Evolutionary conservation across 1,140 invertebrate species (phyloP), one percentile per base, ranked within the genome.

Genomic region (Pseudomyrmex pallidus): DNA sequence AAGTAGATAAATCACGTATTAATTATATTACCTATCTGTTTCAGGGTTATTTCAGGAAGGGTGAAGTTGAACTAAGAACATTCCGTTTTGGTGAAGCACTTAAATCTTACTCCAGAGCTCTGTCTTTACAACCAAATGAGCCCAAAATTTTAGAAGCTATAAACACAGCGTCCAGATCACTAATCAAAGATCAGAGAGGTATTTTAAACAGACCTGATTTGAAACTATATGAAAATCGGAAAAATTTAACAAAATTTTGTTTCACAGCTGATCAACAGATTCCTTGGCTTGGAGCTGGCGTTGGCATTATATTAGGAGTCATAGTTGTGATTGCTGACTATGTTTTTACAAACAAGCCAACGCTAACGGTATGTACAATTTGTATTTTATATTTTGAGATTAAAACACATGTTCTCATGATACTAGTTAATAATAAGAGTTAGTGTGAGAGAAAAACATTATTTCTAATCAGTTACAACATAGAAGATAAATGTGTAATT

Each of bases 11-110:
- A 35, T 35, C 5, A 7, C 7, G 0, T 35, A 35, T 35, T 35
- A 35, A 35, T 35, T 35, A 35, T 7, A 48, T 35, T 25, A 8
- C 12, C 1, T n/a, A 15, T 46, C 87, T 85, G 89, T 95, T 94
- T 61, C 90, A 97, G 97, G 97, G 97, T 17, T 97, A 97, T 93
- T 97, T 96, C 93, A 95, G 97, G 72, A 96, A 97, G 92, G 97
- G 96, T 57, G 97, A 98, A 94, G 96, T 97, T 12, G 96, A 97
- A 93, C 96, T 95, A 89, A 95, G 96, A 17, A 96, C 96, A 86
- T 96, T 95, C 64, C 95, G 96, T 74, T 97, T 96, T 91, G 94
- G 94, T 85, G 96, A 97, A 91, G 97, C 97, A 15, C 93, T 97
- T 77, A 94, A 96, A 73, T 97, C 97, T 61, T 98, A 97, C 88